Conservation (phyloP, 2,113 vertebrate species). For the Eubucco bourcierii region DNA sequence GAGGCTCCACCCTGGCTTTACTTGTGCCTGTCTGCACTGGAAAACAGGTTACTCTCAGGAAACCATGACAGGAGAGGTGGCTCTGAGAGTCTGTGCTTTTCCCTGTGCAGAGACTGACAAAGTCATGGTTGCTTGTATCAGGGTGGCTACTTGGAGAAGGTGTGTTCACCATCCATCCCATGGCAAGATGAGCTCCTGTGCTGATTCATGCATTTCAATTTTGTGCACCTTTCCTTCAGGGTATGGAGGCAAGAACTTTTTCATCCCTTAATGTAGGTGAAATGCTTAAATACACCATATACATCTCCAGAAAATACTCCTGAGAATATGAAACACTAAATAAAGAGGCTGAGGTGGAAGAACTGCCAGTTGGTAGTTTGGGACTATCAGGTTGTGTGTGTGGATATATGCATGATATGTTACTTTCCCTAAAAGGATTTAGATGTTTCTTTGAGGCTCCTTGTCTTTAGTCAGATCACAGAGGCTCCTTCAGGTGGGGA, state of each 20-base stretch:
- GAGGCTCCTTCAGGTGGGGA: neutral
- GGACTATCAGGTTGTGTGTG: neutral
- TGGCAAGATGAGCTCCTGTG: neutral
- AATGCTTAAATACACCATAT: neutral
- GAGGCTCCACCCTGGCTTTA: rapidly evolving
- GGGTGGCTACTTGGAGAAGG: neutral
- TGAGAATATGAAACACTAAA: neutral
- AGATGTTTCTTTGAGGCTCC: neutral
- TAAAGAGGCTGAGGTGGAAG: neutral
- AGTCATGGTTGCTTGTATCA: neutral
- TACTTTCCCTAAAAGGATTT: neutral
- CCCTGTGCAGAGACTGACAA: rapidly evolving
- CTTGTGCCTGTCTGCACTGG: rapidly evolving
- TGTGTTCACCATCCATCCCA: rapidly evolving
- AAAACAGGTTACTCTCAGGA: too few relatives aligned
- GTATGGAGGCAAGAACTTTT: neutral
- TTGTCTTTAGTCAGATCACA: neutral
- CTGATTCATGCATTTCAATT: rapidly evolving
- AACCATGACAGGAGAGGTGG: rapidly evolving
- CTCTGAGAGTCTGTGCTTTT: neutral
- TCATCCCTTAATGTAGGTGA: neutral
- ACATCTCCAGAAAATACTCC: neutral
- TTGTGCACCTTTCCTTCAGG: neutral
- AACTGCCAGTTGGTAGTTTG: neutral
- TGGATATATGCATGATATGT: rapidly evolving